Evolutionary conservation across 2,797 vertebrate species (phyloP), one percentile per base, ranked within the genome.

Genomic region (Melanogrammus aeglefinus): DNA sequence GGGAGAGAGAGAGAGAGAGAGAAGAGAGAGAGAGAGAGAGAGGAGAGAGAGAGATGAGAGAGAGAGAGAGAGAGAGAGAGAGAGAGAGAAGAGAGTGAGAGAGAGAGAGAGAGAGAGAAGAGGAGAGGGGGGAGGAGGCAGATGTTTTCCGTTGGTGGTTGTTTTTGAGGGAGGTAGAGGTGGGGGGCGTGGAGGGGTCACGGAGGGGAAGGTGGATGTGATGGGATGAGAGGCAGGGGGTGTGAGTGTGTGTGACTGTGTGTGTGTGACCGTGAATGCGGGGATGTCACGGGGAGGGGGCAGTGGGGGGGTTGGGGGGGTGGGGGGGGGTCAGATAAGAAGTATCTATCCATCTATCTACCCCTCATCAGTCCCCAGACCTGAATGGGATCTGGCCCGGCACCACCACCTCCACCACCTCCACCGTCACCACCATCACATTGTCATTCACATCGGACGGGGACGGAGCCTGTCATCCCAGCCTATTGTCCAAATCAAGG

Each of bases 271-370:
- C 24, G 57, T 63, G 57, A 9, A 21, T n/a, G 57, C 5, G 51
- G 47, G n/a, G n/a, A n/a, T n/a, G n/a, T 16, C 4, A 18, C 2
- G 47, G 47, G 44, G 12, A 2, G 44, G 1, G 47, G 47, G 47
- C 3, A 1, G 4, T n/a, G 47, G 47, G 47, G 16, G 1, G 47
- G 18, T 18, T 18, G 16, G 47, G 18, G 47, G 47, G 47, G 4
- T n/a, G n/a, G 1, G 5, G 57, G 57, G 9, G 63, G 63, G 21
- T 5, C 84, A 86, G 82, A 87, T 90, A 74, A 66, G 92, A 92
- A 90, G 88, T 86, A 88, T 86, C 86, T 79, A 86, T 83, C 88
- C 82, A 74, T 85, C 86, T 83, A 79, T 82, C 85, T 80, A 44
- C 85, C 85, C 81, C 75, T 86, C 84, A 79, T 74, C 24, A 80